These are phyloP conservation scores for Monopis laevigella DNA, from an alignment of 2,888 invertebrate genomes.

Conservation along the genomic window DNA sequence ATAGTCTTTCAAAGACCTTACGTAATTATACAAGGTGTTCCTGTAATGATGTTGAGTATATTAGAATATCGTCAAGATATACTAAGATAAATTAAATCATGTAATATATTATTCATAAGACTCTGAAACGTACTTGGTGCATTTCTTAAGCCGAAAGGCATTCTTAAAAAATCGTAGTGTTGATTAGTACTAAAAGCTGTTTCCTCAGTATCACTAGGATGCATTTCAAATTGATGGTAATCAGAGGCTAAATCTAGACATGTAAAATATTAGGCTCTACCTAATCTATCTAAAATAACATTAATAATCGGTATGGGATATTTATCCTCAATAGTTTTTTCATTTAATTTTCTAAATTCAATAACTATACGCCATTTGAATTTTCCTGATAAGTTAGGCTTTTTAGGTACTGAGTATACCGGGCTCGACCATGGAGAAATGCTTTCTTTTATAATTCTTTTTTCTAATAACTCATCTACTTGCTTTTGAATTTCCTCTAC, in stretches of 20 bases:
- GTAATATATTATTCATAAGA: constrained; percentile 26
- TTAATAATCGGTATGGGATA: constrained; percentile 23
- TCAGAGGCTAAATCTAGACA: constrained; percentile 15
- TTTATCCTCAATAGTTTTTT: constrained; percentile 22
- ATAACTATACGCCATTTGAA: constrained; percentile 21
- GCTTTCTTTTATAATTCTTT: constrained; percentile 21
- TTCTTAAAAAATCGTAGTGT: constrained; percentile 23
- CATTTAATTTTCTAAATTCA: constrained; percentile 22
- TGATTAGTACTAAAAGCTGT: constrained; percentile 23
- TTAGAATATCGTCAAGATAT: constrained; percentile 26
- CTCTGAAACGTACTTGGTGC: constrained; percentile 29
- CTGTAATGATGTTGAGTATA: constrained; percentile 19
- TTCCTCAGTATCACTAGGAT: constrained; percentile 20
- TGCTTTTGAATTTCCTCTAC: constrained; percentile 19
- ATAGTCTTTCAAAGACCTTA: constrained; percentile 18
- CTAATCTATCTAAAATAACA: constrained; percentile 22
- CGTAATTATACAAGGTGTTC: constrained; percentile 18
- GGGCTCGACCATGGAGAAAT: constrained; percentile 21
- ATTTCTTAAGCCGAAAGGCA: constrained; percentile 24
- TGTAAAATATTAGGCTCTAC: constrained; percentile 18
- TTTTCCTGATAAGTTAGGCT: constrained; percentile 20
- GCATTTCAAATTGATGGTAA: constrained; percentile 13
- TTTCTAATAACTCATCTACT: constrained; percentile 19
- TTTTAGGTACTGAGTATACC: constrained; percentile 21
- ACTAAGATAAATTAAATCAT: constrained; percentile 20